Conservation (phyloP, 1,140 invertebrate genomes). For the Sycobia sp. region DNA sequence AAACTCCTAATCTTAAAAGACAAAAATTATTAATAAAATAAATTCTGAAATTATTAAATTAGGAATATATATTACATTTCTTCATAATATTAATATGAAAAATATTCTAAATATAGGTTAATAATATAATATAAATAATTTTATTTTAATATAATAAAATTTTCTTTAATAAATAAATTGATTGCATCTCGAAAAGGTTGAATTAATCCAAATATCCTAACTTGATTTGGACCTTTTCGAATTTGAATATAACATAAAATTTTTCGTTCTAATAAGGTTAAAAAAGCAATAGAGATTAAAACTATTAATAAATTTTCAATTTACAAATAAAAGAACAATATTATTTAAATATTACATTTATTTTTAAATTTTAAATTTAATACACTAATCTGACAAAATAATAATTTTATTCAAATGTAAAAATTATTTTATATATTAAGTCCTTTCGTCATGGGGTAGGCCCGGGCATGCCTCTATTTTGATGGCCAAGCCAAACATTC, state of each 20-base stretch:
- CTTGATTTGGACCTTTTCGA: constrained; percentile 73
- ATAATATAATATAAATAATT: constrained; percentile 62
- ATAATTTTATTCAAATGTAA: constrained; percentile 56
- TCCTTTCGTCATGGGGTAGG: no score
- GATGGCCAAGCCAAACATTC: no score
- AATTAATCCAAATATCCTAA: constrained; percentile 66
- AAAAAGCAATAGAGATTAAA: constrained; percentile 69
- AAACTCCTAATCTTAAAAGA: constrained; percentile 65
- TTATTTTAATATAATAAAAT: constrained; percentile 62
- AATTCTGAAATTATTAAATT: constrained; percentile 44
- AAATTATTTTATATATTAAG: constrained; percentile 53
- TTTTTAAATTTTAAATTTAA: constrained; percentile 62
- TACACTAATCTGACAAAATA: constrained; percentile 69
- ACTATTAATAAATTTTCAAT: constrained; percentile 62
- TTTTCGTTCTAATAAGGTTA: constrained; percentile 72
- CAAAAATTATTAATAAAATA: constrained; percentile 63
- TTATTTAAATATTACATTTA: constrained; percentile 2
- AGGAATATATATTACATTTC: background rate
- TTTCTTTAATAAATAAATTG: constrained; percentile 63
- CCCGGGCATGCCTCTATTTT: no score
- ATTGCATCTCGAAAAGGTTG: constrained; percentile 72
- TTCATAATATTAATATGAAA: constrained; percentile 13
- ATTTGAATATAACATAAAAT: constrained; percentile 67
- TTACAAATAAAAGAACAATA: constrained; percentile 40
- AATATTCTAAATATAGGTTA: constrained; percentile 12